Conservation (phyloP, 1,140 invertebrate species). For the Penaeus japonicus region DNA sequence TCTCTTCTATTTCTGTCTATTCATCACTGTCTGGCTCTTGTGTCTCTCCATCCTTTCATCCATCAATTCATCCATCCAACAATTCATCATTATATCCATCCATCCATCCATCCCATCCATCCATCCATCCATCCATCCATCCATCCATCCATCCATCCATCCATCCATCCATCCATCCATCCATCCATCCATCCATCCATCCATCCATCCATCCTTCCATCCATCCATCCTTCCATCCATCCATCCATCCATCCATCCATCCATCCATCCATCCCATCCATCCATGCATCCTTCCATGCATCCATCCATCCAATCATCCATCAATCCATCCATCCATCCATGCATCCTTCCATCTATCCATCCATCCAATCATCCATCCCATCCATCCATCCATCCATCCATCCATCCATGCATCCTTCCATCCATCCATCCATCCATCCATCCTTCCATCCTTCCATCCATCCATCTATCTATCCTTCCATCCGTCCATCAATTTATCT, state of each 20-base stretch:
- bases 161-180: too few relatives aligned
- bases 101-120: neutral
- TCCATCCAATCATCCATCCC: neutral
- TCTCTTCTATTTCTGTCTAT: neutral
- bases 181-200: too few relatives aligned
- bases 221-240: neutral
- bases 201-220: neutral
- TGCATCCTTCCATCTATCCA: too few relatives aligned
- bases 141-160: neutral
- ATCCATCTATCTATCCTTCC: neutral
- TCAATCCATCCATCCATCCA: too few relatives aligned
- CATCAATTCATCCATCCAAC: neutral
- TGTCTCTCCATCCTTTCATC: neutral
- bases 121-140: neutral
- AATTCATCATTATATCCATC: too few relatives aligned
- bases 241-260: neutral
- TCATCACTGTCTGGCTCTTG: too few relatives aligned
- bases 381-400: neutral
- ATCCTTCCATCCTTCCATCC: neutral
- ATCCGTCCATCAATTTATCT: neutral
- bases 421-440: neutral
- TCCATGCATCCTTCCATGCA: too few relatives aligned
- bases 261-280: too few relatives aligned
- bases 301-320: too few relatives aligned
- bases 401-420: neutral